Base-by-base conservation (phyloP, 2,888 invertebrate genomes). In the Clitarchus hookeri region DNA sequence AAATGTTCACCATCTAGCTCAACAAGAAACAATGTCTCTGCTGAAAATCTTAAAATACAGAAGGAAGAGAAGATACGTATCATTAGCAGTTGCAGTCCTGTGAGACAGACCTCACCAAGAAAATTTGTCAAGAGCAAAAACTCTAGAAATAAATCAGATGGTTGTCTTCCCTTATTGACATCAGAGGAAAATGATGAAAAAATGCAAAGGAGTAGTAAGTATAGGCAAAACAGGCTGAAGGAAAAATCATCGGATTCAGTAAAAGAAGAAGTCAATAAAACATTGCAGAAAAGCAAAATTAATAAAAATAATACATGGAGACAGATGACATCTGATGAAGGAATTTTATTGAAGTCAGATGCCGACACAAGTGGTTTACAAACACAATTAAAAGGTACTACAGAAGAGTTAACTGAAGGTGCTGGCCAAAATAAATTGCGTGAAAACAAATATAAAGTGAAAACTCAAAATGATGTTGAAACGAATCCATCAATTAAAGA, bases 181-280 rank as follows among this genome's bases (percentile, higher is more conserved):
- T 65, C 65, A n/a, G n/a, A 65, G n/a, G 65, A n/a, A 65, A 65
- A 8, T 65, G n/a, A 65, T 65, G 65, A 65, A 65, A 65, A 65
- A 23, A 8, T 65, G n/a, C 65, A 65, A 23, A 8, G n/a, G 3
- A 65, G 65, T 19, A 65, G 65, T 16, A 65, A 23, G n/a, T 65
- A 8, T 65, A n/a, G 8, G n/a, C 11, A 65, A 65, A 65, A n/a
- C n/a, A 65, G 65, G 19, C 0, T 65, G n/a, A 23, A 65, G n/a
- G 65, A 65, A 65, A 65, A 65, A 65, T 65, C 3, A 16, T 65
- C n/a, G 6, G 65, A 8, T n/a, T n/a, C 19, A n/a, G n/a, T 23
- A n/a, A 65, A 65, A 23, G 65, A 65, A 65, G 65, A 8, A 16
- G n/a, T n/a, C 16, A 19, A 65, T 65, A 8, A 65, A 23, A 65